Evolutionary conservation across 2,113 vertebrate species (phyloP), one percentile per base, ranked within the genome.

Genomic region (Chaenocephalus aceratus): DNA sequence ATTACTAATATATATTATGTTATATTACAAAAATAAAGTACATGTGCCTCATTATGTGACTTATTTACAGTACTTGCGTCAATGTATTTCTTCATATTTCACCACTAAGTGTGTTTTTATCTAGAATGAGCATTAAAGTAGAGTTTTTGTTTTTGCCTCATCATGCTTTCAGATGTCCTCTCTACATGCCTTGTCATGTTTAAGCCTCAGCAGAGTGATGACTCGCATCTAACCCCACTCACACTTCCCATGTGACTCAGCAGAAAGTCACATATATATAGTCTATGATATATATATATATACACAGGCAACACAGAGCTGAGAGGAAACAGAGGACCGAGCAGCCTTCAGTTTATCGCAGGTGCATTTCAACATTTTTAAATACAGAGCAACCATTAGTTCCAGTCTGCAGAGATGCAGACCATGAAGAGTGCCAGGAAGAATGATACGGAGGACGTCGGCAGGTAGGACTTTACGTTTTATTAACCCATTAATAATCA

Each of bases 191-290:
- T 41, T 6, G 80, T 92, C 91, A 92, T 52, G 86, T 78, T 80
- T 80, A 51, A 83, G 71, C 62, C 12, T 16, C 53, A 82, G 69
- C 18, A 12, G 3, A 8, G 11, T 56, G 16, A 6, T 64, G 45
- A 34, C 11, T 2, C 21, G 4, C n/a, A 16, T 3, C 14, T 64
- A 1, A 30, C 30, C 3, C 30, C 75, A 82, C 18, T 87, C 77
- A 48, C 89, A 86, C 87, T 93, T 93, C 91, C 82, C 51, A 0
- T 76, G 54, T 73, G 64, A 75, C 62, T 89, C 70, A 75, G 70
- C 85, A 72, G 56, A 66, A 56, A 14, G 21, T 36, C 16, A 0
- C 0, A 10, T 7, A 26, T 15, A 53, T 84, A 26, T 15, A 53
- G n/a, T n/a, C n/a, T n/a, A n/a, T n/a, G n/a, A 10, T 7, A 26